Percentiles rank a stretch among this genome's conserved stretches.
phyloP scores from a whole-genome alignment of 2,113 vertebrate genomes.

The Psettodes erumei region DNA sequence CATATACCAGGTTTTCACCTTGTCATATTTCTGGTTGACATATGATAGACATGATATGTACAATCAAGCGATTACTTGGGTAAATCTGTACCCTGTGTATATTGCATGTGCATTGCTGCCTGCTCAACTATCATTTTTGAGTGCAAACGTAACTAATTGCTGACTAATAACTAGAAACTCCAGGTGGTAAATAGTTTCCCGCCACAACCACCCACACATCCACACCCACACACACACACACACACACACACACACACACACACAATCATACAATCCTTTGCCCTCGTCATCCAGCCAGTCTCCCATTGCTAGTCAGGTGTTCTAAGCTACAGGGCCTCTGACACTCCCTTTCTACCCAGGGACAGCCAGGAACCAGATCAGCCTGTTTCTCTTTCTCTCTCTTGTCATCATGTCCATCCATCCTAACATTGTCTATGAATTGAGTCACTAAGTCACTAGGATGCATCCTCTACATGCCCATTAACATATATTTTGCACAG shows the following conservation, averaged over 20 bases:
- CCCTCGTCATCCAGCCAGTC: slow-evolving; percentile 62
- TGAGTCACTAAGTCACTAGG: slow-evolving; percentile 22
- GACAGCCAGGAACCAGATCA: slow-evolving; percentile 76
- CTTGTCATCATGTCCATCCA: slow-evolving; percentile 35
- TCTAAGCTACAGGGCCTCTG: slow-evolving; percentile 58
- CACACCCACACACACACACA: slow-evolving; percentile 17
- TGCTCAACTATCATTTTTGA: neutral
- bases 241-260: slow-evolving; percentile 22
- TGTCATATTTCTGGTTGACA: neutral
- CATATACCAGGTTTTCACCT: too few species aligned
- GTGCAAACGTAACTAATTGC: slow-evolving; percentile 1
- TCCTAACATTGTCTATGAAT: slow-evolving; percentile 15
- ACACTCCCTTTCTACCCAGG: slow-evolving; percentile 73
- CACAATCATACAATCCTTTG: slow-evolving; percentile 53
- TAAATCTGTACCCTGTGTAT: neutral
- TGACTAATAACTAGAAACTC: slow-evolving; percentile 34
- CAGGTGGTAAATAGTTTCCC: slow-evolving; percentile 44
- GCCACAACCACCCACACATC: slow-evolving; percentile 19
- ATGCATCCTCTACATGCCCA: neutral
- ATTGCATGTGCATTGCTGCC: neutral
- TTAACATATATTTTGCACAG: neutral
- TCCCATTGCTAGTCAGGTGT: slow-evolving; percentile 69
- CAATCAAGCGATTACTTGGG: neutral
- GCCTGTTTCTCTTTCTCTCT: slow-evolving; percentile 67
- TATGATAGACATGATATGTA: neutral